Conservation (phyloP, 2,797 vertebrate species). For the Leuciscus waleckii region DNA sequence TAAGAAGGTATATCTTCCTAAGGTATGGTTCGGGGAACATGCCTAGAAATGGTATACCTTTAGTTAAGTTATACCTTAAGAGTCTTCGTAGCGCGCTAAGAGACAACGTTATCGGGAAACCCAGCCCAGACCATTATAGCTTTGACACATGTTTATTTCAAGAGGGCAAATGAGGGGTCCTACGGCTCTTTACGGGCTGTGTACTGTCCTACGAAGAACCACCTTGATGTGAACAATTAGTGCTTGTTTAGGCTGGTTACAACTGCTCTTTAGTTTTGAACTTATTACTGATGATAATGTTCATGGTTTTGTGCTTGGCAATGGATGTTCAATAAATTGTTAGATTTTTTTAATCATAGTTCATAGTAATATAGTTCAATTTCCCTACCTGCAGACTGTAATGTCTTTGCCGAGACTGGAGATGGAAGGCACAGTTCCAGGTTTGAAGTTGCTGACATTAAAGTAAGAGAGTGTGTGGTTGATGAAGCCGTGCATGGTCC, state of each 20-base stretch:
- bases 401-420: conserved; percentile 78
- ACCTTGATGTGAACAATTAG: not conserved
- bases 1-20: no score
- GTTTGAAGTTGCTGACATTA: conserved; percentile 91
- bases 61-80: no score
- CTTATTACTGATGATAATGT: not conserved
- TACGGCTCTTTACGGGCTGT: not conserved
- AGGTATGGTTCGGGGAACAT: no score
- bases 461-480: conserved; percentile 98
- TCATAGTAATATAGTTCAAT: not conserved
- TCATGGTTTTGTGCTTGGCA: not conserved
- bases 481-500: conserved; percentile 95
- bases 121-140: not conserved
- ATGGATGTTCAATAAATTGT: not conserved
- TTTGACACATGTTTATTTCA: conserved; percentile 1
- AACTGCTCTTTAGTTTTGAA: not conserved
- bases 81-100: no score
- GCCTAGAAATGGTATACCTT: no score
- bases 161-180: not conserved
- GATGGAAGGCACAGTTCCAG: conserved; percentile 83
- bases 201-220: not conserved
- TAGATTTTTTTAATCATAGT: not conserved
- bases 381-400: conserved; percentile 87
- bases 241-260: not conserved
- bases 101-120: no score